Evolutionary conservation across 1,140 invertebrate genomes (phyloP).

Genomic region (Drosophila bocki): DNA sequence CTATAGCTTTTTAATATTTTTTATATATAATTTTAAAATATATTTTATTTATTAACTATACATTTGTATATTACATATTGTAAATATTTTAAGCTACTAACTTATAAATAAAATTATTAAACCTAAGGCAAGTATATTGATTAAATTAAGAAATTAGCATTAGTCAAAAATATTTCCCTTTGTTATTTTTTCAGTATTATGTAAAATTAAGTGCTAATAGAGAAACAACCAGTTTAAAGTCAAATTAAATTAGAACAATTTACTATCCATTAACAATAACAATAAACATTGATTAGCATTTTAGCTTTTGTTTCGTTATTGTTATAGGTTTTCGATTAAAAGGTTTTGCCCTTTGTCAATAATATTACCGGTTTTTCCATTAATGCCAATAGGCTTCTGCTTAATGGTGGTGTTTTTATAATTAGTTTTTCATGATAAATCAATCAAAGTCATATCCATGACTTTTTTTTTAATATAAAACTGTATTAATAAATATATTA

Average conservation of each 20-base stretch:
- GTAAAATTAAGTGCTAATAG: background rate
- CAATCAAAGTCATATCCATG: too few species aligned
- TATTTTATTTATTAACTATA: too few species aligned
- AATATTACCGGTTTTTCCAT: slow-evolving; percentile 6
- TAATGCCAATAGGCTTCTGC: background rate
- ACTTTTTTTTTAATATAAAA: too few species aligned
- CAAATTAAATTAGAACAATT: background rate
- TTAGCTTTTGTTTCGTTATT: background rate
- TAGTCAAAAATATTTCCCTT: background rate
- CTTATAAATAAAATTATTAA: background rate
- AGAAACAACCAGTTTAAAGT: slow-evolving; percentile 6
- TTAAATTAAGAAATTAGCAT: background rate
- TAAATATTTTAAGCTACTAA: too few species aligned
- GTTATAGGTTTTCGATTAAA: background rate
- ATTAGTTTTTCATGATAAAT: background rate
- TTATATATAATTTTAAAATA: too few species aligned
- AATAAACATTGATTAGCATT: slow-evolving; percentile 1
- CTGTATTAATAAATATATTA: background rate
- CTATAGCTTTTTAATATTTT: too few species aligned
- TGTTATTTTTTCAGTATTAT: background rate
- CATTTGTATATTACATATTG: too few species aligned
- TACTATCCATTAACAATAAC: background rate
- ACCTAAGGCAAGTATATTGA: background rate
- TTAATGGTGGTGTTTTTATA: background rate
- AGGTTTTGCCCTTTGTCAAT: background rate